Base-by-base conservation (phyloP, 2,113 vertebrate genomes). In the Perccottus glenii region DNA sequence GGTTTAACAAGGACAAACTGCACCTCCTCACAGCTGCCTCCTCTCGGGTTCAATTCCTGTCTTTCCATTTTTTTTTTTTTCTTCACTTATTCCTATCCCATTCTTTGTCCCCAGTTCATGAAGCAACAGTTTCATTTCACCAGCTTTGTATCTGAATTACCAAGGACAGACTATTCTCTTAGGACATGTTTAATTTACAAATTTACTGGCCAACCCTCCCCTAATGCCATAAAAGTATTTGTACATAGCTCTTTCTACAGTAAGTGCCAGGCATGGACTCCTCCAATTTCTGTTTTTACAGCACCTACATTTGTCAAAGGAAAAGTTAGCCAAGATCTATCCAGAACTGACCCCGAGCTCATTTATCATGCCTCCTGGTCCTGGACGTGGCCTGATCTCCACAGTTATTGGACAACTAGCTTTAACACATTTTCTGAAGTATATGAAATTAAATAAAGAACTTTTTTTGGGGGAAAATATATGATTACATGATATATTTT, bases 1-100 rank as follows among this genome's bases (percentile, higher is more conserved):
- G 72, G 73, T 86, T 88, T 88, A 88, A 88, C 85, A 85, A 91
- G 86, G 88, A 87, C 88, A 86, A 74, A 82, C 80, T 84, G 78
- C 85, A 77, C 71, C 85, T 86, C 77, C 83, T 85, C 70, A 53
- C 82, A 87, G 84, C 85, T 86, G 88, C 76, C 74, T 52, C 38
- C 67, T 79, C 66, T 77, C 65, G 60, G 66, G 69, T 58, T 78
- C 67, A 61, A 44, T 67, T 51, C 35, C 49, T 63, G 61, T 10
- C 65, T 47, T 33, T 45, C 47, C 50, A 42, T 48, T 49, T 12
- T 51, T 69, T 57, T 46, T 57, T 44, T 45, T 66, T 11, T 56
- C 36, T 42, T 32, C 44, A 46, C 33, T 36, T 55, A 55, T n/a
- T 60, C 55, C 15, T 45, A 66, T 12, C 16, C 52, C 48, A 15